These are phyloP conservation scores for Amblyteles armatorius DNA, from an alignment of 2,888 invertebrate genomes.

Conservation along the genomic window DNA sequence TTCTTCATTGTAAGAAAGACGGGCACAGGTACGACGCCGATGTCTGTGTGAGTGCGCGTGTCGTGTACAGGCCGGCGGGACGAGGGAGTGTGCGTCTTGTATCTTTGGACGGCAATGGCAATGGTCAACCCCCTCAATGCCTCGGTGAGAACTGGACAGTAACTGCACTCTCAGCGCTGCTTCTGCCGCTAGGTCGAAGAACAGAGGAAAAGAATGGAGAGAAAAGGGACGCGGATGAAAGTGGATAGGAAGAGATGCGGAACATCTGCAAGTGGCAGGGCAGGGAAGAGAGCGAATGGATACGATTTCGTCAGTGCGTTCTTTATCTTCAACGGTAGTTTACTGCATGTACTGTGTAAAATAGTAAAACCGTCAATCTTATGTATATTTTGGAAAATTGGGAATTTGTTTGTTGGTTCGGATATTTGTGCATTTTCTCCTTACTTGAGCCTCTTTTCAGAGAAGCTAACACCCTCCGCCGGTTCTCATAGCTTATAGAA, in stretches of 20 bases:
- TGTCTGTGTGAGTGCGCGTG: slow-evolving; percentile 9
- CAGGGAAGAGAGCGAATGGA: neutral
- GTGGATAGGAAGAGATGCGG: neutral
- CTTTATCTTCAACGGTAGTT: slow-evolving; percentile 42
- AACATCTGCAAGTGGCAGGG: neutral
- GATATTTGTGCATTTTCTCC: too few species aligned
- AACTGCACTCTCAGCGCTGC: slow-evolving; percentile 77
- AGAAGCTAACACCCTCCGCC: too few species aligned
- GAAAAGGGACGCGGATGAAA: slow-evolving; percentile 25
- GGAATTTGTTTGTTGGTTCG: too few species aligned
- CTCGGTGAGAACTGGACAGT: slow-evolving; percentile 82
- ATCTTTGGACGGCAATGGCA: slow-evolving; percentile 13
- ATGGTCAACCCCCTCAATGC: slow-evolving; percentile 47
- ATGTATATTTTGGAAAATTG: neutral
- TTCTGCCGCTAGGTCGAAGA: slow-evolving; percentile 41
- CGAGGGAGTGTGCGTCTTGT: slow-evolving; percentile 29
- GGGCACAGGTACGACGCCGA: slow-evolving; percentile 28
- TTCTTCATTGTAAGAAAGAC: slow-evolving; percentile 49
- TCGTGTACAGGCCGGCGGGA: neutral
- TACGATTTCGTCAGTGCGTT: slow-evolving; percentile 44
- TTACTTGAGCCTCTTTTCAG: too few species aligned
- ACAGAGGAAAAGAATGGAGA: slow-evolving; percentile 33
- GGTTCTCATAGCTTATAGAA: too few species aligned
- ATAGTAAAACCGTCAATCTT: neutral
- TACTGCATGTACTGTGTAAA: neutral